phyloP scores from a whole-genome alignment of 2,888 invertebrate genomes.

The Drosophila imparisetae region DNA sequence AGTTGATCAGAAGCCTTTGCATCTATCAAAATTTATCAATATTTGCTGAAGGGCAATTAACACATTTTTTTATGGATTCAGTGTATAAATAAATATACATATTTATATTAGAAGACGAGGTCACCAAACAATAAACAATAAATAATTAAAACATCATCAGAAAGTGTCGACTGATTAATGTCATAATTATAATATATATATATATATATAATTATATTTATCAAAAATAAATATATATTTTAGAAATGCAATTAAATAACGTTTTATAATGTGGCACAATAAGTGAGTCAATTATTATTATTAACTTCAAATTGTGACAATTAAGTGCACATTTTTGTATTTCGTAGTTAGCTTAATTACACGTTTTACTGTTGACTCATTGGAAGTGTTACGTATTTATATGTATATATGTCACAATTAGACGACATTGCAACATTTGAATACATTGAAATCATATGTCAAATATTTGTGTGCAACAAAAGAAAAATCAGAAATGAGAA shows the following conservation, averaged over 20 bases:
- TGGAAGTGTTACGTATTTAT: neutral
- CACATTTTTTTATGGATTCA: neutral
- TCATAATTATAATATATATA: neutral
- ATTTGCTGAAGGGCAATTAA: neutral
- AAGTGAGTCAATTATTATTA: neutral
- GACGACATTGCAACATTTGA: slow-evolving; percentile 17
- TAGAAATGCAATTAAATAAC: neutral
- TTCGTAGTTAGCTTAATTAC: neutral
- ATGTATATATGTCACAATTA: neutral
- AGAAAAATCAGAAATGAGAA: neutral
- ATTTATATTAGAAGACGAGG: neutral
- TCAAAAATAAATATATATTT: neutral
- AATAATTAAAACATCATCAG: neutral
- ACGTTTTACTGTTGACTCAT: slow-evolving; percentile 2
- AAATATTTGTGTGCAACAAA: neutral
- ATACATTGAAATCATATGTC: slow-evolving; percentile 1
- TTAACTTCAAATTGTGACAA: neutral
- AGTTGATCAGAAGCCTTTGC: neutral
- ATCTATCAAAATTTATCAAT: neutral
- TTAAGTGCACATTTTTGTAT: neutral
- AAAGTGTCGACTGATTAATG: neutral
- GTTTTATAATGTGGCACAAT: neutral
- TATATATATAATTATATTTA: neutral
- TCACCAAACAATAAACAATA: neutral
- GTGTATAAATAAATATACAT: accelerated